A percentile compares a stretch with the other conserved stretches of the same genome.
phyloP scores from a whole-genome alignment of 2,888 invertebrate genomes.

The Acleris laterana region DNA sequence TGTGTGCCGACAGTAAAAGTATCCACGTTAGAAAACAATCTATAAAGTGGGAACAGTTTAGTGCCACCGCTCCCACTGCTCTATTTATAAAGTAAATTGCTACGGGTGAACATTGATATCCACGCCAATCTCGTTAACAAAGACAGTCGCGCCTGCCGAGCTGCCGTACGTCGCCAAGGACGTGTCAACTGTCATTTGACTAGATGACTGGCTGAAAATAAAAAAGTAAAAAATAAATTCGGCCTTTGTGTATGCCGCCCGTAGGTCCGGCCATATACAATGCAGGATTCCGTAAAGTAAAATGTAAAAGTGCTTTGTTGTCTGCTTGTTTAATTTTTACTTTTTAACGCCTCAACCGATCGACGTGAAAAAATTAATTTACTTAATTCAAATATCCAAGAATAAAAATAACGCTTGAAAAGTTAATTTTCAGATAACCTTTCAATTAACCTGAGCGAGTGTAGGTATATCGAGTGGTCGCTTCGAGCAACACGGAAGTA shows the following conservation, averaged over 20 bases:
- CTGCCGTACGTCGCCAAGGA: constrained; percentile 16
- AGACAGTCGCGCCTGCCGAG: constrained; percentile 25
- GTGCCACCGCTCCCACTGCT: constrained; percentile 71
- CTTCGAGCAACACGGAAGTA: too few relatives aligned
- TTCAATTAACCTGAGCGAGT: too few relatives aligned
- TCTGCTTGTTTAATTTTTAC: too few relatives aligned
- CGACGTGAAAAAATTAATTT: too few relatives aligned
- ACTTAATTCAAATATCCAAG: too few relatives aligned
- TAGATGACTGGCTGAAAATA: constrained; percentile 12
- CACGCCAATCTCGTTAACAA: constrained; percentile 63
- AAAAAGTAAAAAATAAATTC: not conserved
- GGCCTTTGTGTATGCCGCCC: not conserved
- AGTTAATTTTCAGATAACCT: too few relatives aligned
- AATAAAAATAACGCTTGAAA: too few relatives aligned
- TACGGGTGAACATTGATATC: constrained; percentile 69
- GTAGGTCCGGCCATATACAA: not conserved
- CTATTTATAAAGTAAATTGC: constrained; percentile 81
- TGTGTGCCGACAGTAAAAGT: constrained; percentile 8
- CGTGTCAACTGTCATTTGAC: constrained; percentile 34
- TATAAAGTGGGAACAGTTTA: constrained; percentile 74
- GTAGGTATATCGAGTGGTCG: too few relatives aligned
- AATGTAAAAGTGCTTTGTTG: too few relatives aligned
- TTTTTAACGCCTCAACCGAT: too few relatives aligned
- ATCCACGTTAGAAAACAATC: constrained; percentile 59
- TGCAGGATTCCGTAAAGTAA: too few relatives aligned